Evolutionary conservation across 2,797 vertebrate genomes (phyloP).

Genomic region (Podarcis lilfordi): DNA sequence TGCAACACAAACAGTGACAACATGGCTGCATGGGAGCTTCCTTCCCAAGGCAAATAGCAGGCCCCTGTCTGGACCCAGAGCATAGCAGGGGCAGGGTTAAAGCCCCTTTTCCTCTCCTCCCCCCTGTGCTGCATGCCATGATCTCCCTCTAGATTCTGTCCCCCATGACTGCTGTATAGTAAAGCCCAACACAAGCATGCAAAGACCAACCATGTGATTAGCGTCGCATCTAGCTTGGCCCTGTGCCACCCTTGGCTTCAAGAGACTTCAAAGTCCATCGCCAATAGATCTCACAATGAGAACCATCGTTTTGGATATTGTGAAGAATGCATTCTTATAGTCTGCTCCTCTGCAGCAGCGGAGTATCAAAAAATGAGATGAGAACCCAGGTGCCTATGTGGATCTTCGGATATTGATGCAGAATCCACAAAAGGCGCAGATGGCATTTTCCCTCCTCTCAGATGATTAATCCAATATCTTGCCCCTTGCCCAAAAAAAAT

Average conservation of each 20-base stretch:
- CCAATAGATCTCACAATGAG: not conserved
- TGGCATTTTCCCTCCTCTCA: slow-evolving; percentile 71
- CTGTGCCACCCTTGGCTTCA: not conserved
- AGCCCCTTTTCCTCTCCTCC: not conserved
- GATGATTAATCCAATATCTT: slow-evolving; percentile 80
- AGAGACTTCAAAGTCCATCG: not conserved
- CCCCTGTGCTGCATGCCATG: not conserved
- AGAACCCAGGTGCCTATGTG: slow-evolving; percentile 30
- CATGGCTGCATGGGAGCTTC: not conserved
- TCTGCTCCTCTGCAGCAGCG: slow-evolving; percentile 19
- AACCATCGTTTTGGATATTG: not conserved
- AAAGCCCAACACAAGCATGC: not conserved
- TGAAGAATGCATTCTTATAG: slow-evolving; percentile 37
- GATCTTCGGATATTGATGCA: slow-evolving; percentile 64
- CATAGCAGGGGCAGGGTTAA: not conserved
- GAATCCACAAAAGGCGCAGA: slow-evolving; percentile 76
- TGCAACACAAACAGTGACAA: not conserved
- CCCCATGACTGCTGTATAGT: not conserved
- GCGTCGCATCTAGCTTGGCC: not conserved
- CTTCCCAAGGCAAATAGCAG: not conserved
- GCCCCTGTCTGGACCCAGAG: not conserved
- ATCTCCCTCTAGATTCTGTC: not conserved
- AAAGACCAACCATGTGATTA: not conserved
- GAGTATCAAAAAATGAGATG: slow-evolving; percentile 49
- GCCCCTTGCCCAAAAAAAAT: slow-evolving; percentile 34